Conservation (phyloP, 2,113 vertebrate species). For the Climacteris rufus region DNA sequence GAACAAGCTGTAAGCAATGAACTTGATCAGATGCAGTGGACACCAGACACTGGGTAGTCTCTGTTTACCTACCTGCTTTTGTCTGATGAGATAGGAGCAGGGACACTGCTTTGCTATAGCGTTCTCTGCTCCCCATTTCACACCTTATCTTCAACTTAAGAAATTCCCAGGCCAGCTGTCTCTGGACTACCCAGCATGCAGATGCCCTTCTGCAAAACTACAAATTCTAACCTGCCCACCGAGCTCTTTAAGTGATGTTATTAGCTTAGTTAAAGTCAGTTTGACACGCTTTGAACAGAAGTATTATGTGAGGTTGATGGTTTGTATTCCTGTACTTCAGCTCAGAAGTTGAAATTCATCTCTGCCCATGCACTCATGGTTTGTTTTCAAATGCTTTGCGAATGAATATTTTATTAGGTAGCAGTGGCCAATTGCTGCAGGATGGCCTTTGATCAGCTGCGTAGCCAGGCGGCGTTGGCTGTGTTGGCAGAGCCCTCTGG, state of each 20-base stretch:
- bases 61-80: background rate
- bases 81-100: background rate
- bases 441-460: background rate
- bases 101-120: background rate
- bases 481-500: slow-evolving; percentile 48
- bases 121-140: background rate
- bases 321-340: background rate
- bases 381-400: slow-evolving; percentile 2
- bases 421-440: background rate
- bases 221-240: background rate
- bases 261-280: background rate
- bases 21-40: background rate
- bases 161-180: background rate
- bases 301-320: background rate
- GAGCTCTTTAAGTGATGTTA: background rate
- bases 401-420: background rate
- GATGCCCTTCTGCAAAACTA: background rate
- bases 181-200: background rate
- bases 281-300: background rate
- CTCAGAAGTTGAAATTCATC: background rate
- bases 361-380: background rate
- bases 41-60: background rate
- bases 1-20: background rate
- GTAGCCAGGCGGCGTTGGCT: background rate
- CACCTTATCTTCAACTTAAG: background rate